phyloP scores from a whole-genome alignment of 2,888 invertebrate species.

The Meghimatium bilineatum region DNA sequence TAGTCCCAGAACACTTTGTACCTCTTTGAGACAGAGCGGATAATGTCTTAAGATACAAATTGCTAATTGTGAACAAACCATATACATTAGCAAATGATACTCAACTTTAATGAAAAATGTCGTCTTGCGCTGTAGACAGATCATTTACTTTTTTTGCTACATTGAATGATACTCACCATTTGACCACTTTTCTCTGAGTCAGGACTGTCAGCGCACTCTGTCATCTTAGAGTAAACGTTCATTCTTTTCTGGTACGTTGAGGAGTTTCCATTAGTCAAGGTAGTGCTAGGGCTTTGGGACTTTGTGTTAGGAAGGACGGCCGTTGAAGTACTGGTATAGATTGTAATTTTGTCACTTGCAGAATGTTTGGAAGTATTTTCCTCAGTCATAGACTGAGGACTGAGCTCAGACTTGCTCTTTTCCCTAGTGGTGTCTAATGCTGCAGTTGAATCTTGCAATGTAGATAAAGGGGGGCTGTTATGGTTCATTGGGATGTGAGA shows the following conservation, averaged over 20 bases:
- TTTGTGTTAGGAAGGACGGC: background rate
- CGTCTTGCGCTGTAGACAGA: no score
- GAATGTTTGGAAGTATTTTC: no score
- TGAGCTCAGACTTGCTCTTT: background rate
- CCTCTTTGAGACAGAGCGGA: no score
- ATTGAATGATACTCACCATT: constrained; percentile 29
- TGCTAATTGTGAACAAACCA: no score
- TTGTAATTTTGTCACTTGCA: background rate
- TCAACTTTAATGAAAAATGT: no score
- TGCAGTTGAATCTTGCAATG: background rate
- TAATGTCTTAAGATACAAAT: no score
- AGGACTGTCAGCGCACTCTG: constrained; percentile 12
- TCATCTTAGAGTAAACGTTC: constrained; percentile 10
- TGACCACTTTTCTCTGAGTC: constrained; percentile 38
- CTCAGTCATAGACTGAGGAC: background rate
- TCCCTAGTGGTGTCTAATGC: background rate
- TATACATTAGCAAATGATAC: no score
- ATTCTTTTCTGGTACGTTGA: background rate
- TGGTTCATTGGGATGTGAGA: background rate
- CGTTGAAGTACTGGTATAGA: background rate
- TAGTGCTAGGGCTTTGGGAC: background rate
- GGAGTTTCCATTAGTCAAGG: background rate
- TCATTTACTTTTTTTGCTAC: background rate
- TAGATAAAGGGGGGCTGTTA: background rate
- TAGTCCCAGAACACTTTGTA: no score